These are phyloP conservation scores for Conistra vaccinii DNA, from an alignment of 2,888 invertebrate species.

Conservation along the genomic window DNA sequence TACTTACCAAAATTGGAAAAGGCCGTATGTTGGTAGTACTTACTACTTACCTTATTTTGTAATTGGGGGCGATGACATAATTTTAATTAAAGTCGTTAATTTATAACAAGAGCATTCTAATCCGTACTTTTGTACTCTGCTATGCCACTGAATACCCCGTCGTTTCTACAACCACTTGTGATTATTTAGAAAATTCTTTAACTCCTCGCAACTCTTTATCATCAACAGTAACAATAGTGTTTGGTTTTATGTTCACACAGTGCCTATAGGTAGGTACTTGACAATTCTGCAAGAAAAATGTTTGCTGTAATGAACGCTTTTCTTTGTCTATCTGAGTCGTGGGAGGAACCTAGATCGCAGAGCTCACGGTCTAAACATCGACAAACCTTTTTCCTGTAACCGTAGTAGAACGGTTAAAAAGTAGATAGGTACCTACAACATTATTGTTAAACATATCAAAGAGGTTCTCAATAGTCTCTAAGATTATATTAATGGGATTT, in stretches of 20 bases:
- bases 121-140: not conserved
- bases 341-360: conserved; percentile 56
- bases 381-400: conserved; percentile 17
- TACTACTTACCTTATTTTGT: not conserved
- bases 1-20: conserved; percentile 5
- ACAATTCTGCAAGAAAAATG: conserved; percentile 30
- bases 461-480: not conserved
- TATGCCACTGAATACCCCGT: not conserved
- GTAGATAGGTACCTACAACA: not conserved
- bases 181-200: conserved; percentile 26
- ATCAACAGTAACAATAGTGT: conserved; percentile 51
- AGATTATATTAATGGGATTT: not conserved
- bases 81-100: conserved; percentile 20
- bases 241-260: conserved; percentile 43
- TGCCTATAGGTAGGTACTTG: not conserved
- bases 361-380: not conserved
- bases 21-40: no score
- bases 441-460: not conserved
- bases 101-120: not conserved
- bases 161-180: conserved; percentile 1
- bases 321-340: conserved; percentile 55
- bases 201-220: conserved; percentile 10
- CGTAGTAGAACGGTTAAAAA: conserved; percentile 13
- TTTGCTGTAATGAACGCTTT: conserved; percentile 24
- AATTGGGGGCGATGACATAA: not conserved